These are phyloP conservation scores for Bagarius yarrelli DNA, from an alignment of 2,113 vertebrate species.

Conservation along the genomic window DNA sequence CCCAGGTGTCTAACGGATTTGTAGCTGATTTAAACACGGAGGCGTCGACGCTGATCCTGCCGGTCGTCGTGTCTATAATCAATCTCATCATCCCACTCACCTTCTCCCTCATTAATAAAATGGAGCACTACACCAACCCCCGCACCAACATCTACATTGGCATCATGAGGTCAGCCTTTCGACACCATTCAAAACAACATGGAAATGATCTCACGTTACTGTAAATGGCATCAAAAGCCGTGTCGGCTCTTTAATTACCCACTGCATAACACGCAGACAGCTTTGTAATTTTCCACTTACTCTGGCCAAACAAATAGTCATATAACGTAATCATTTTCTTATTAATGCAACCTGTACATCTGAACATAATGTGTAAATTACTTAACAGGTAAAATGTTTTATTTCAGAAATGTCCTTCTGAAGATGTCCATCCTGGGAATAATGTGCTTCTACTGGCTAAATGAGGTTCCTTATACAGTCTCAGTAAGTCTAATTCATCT, in stretches of 20 bases:
- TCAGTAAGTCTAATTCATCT: conserved; percentile 50
- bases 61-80: conserved; percentile 80
- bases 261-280: not conserved
- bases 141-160: conserved; percentile 76
- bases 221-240: not conserved
- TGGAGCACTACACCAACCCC: conserved; percentile 81
- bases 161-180: conserved; percentile 77
- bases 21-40: conserved; percentile 61
- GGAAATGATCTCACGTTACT: not conserved
- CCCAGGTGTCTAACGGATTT: conserved; percentile 22
- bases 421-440: conserved; percentile 88
- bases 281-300: not conserved
- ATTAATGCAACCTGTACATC: not conserved
- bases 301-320: not conserved
- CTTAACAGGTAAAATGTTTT: not conserved
- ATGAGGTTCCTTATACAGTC: conserved; percentile 62
- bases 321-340: not conserved
- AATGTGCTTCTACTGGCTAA: conserved; percentile 90
- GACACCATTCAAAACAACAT: not conserved
- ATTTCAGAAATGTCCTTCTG: conserved; percentile 81
- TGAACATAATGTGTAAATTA: not conserved
- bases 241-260: not conserved
- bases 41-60: conserved; percentile 79
- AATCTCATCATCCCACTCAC: conserved; percentile 82
- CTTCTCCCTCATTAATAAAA: conserved; percentile 79